Evolutionary conservation across 2,888 invertebrate species (phyloP).

Genomic region (Pasiphila rectangulata): DNA sequence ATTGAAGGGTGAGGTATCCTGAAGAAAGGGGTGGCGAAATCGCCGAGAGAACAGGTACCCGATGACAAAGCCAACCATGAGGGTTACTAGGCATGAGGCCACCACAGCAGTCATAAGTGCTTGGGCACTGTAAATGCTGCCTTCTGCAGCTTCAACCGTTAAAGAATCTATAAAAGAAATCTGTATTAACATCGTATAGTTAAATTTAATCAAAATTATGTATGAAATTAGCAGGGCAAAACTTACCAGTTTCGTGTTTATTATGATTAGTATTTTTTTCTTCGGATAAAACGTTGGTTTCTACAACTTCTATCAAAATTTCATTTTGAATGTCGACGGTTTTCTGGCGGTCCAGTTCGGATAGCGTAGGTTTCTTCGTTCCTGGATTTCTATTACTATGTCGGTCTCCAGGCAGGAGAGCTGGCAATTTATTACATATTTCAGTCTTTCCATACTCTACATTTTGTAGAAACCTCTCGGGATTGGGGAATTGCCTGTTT

Average conservation of each 20-base stretch:
- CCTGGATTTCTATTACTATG: constrained; percentile 69
- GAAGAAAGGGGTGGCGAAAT: constrained; percentile 86
- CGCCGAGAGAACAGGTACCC: constrained; percentile 91
- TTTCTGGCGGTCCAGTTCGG: constrained; percentile 77
- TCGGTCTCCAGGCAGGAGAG: constrained; percentile 63
- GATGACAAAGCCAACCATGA: constrained; percentile 90
- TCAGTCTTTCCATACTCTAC: constrained; percentile 85
- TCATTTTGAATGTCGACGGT: constrained; percentile 83
- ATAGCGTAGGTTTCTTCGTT: constrained; percentile 66
- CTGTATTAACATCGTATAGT: not conserved
- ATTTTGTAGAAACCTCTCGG: constrained; percentile 86
- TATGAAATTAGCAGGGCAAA: not conserved
- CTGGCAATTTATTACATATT: constrained; percentile 75
- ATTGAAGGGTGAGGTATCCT: constrained; percentile 86
- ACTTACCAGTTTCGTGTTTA: constrained; percentile 73
- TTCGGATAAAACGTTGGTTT: constrained; percentile 82
- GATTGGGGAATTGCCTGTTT: constrained; percentile 81
- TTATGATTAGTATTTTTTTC: constrained; percentile 74
- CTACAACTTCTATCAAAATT: constrained; percentile 84
- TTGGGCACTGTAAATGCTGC: constrained; percentile 89
- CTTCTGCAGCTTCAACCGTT: constrained; percentile 80
- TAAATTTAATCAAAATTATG: too few species aligned
- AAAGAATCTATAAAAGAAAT: constrained; percentile 53
- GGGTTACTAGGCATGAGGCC: constrained; percentile 88
- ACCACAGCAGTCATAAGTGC: constrained; percentile 90